Evolutionary conservation across 2,113 vertebrate genomes (phyloP).

Genomic region (Lasiurus borealis): DNA sequence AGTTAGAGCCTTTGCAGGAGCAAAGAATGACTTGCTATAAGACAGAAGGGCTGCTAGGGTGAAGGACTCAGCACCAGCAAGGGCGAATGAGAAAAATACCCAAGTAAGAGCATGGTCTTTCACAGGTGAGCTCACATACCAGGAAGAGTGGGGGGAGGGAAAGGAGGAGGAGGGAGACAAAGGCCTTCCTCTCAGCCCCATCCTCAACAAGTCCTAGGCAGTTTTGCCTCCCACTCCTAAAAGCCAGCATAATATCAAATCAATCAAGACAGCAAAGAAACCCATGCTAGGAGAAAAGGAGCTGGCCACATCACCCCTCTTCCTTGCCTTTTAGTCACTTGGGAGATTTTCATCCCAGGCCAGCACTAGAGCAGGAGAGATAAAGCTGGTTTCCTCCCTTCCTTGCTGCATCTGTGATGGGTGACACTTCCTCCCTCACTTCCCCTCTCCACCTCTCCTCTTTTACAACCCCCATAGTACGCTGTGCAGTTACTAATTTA

Average conservation of each 20-base stretch:
- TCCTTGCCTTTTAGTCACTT: background rate
- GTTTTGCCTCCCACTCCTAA: background rate
- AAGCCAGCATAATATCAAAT: background rate
- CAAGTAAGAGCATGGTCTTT: slow-evolving; percentile 41
- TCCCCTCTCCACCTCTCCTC: accelerated
- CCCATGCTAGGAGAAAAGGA: background rate
- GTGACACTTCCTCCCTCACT: background rate
- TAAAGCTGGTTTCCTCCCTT: background rate
- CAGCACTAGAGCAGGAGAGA: background rate
- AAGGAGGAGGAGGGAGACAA: no score
- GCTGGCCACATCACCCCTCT: background rate
- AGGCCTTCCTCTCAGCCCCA: background rate
- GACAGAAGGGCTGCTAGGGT: background rate
- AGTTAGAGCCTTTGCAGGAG: background rate
- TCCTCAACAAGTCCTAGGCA: background rate
- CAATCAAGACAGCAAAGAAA: background rate
- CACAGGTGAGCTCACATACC: background rate
- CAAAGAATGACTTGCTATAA: background rate
- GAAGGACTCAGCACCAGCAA: background rate
- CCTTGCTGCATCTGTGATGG: background rate
- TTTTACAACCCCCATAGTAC: background rate
- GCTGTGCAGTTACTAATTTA: slow-evolving; percentile 75
- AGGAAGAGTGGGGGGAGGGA: background rate
- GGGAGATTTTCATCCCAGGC: background rate
- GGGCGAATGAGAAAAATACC: background rate